phyloP scores from a whole-genome alignment of 2,797 vertebrate species.

The Microchirus variegatus region DNA sequence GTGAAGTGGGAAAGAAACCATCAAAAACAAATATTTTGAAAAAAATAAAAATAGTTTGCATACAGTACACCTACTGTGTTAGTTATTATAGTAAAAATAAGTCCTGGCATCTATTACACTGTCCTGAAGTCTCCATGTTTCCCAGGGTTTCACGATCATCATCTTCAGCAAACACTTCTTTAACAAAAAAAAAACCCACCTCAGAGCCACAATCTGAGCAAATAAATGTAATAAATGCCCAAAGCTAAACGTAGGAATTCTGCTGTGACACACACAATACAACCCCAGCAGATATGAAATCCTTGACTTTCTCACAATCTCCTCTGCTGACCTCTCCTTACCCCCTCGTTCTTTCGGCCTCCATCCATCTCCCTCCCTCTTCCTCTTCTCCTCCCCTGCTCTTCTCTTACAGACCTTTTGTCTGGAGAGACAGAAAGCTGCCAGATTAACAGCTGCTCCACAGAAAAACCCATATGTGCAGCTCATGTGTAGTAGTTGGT shows the following conservation, averaged over 20 bases:
- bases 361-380: slow-evolving; percentile 15
- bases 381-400: slow-evolving; percentile 21
- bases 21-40: neutral
- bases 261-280: slow-evolving; percentile 21
- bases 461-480: slow-evolving; percentile 54
- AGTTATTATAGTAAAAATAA: slow-evolving; percentile 49
- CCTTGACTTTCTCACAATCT: slow-evolving; percentile 69
- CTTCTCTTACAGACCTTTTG: slow-evolving; percentile 41
- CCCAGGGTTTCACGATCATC: slow-evolving; percentile 26
- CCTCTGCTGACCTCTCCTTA: slow-evolving; percentile 60
- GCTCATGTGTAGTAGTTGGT: slow-evolving; percentile 43
- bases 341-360: slow-evolving; percentile 36
- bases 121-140: slow-evolving; percentile 43
- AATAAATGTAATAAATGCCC: slow-evolving; percentile 47
- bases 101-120: slow-evolving; percentile 38
- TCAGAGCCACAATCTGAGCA: slow-evolving; percentile 22
- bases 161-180: slow-evolving; percentile 15
- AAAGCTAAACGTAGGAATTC: slow-evolving; percentile 50
- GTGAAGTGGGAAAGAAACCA: too few relatives aligned
- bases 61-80: slow-evolving; percentile 1
- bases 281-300: slow-evolving; percentile 61
- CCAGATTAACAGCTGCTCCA: slow-evolving; percentile 68
- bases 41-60: neutral
- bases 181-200: slow-evolving; percentile 29
- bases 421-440: slow-evolving; percentile 67